A percentile compares a stretch with the other conserved stretches of the same genome.
These are phyloP conservation scores for Scomber japonicus DNA, from an alignment of 2,113 vertebrate genomes.

Conservation along the genomic window DNA sequence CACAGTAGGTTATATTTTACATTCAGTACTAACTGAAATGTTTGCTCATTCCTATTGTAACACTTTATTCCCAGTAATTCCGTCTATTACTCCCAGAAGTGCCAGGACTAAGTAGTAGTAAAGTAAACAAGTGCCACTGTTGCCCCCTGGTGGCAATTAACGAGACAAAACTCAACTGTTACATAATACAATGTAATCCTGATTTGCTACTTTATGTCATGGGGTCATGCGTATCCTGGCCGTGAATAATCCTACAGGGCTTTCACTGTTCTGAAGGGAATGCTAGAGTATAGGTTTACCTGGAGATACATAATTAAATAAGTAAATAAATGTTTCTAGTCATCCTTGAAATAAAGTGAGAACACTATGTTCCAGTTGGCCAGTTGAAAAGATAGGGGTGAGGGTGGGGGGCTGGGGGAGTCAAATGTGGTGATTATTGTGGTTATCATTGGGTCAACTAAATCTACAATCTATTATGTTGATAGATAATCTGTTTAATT, in stretches of 20 bases:
- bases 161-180: conserved; percentile 34
- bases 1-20: too few relatives aligned
- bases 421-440: background rate
- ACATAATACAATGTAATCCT: conserved; percentile 61
- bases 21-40: too few relatives aligned
- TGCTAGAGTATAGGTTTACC: background rate
- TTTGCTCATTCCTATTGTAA: background rate
- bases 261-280: background rate
- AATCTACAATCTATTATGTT: too few relatives aligned
- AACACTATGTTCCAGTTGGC: conserved; percentile 18
- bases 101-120: too few relatives aligned
- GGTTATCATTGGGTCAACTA: too few relatives aligned
- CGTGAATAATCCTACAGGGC: conserved; percentile 27
- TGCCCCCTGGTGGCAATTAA: conserved; percentile 44
- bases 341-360: background rate
- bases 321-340: too few relatives aligned
- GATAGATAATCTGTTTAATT: too few relatives aligned
- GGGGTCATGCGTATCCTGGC: conserved; percentile 65
- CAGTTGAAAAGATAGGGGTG: too few relatives aligned
- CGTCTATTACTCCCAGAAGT: background rate
- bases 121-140: background rate
- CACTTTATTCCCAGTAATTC: too few relatives aligned
- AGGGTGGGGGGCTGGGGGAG: background rate
- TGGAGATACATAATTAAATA: too few relatives aligned
- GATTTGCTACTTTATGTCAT: conserved; percentile 36